phyloP scores from a whole-genome alignment of 1,140 invertebrate species.

The Drosophila asahinai region DNA sequence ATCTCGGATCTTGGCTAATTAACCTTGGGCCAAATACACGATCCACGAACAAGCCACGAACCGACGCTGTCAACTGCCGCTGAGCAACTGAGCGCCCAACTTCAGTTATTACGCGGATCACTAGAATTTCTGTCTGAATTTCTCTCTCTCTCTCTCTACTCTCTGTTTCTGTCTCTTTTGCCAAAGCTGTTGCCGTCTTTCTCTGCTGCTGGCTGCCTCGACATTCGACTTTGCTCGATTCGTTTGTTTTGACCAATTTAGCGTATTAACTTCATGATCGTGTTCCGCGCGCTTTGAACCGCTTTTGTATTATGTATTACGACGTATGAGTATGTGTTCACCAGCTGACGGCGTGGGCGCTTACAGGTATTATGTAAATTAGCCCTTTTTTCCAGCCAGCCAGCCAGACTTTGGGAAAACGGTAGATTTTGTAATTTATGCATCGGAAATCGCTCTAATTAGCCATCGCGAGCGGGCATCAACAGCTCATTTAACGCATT shows the following conservation, averaged over 20 bases:
- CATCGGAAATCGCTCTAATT: slow-evolving; percentile 71
- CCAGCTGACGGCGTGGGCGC: slow-evolving; percentile 56
- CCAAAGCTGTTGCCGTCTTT: slow-evolving; percentile 16
- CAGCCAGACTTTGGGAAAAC: slow-evolving; percentile 11
- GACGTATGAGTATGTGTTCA: slow-evolving; percentile 14
- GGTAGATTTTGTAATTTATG: slow-evolving; percentile 62
- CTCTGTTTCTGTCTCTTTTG: slow-evolving; percentile 22
- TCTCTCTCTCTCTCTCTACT: slow-evolving; percentile 13
- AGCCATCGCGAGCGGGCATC: slow-evolving; percentile 55
- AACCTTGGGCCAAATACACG: slow-evolving; percentile 34
- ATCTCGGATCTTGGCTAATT: slow-evolving; percentile 38
- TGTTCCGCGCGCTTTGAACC: slow-evolving; percentile 55
- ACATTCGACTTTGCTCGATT: slow-evolving; percentile 39
- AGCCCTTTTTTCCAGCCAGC: slow-evolving; percentile 15
- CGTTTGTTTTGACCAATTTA: slow-evolving; percentile 80
- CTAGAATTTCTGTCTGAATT: slow-evolving; percentile 63
- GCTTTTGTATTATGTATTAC: slow-evolving; percentile 17
- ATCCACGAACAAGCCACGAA: slow-evolving; percentile 28
- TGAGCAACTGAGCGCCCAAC: slow-evolving; percentile 69
- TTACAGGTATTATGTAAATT: slow-evolving; percentile 45
- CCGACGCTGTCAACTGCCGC: slow-evolving; percentile 65
- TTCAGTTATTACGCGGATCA: slow-evolving; percentile 76
- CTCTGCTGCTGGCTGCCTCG: slow-evolving; percentile 4
- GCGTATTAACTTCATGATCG: slow-evolving; percentile 75
- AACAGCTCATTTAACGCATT: slow-evolving; percentile 78